Evolutionary conservation across 2,888 invertebrate species (phyloP).

Genomic region (Ennomos quercinarius): DNA sequence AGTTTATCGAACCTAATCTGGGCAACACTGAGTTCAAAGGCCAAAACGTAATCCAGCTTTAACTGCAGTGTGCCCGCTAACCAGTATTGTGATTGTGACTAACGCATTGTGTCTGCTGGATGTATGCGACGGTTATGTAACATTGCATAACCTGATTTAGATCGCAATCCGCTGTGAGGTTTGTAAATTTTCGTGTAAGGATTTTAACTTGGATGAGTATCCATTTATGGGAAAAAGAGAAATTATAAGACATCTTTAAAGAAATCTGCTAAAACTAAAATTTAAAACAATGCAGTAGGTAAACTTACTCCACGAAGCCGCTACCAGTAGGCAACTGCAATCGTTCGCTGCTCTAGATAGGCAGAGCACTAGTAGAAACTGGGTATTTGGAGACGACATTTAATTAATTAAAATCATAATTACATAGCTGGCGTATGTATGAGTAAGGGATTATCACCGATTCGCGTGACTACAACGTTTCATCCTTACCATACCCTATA

Average conservation of each 20-base stretch:
- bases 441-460: constrained; percentile 4
- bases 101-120: constrained; percentile 48
- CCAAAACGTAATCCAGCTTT: constrained; percentile 65
- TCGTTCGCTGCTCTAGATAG: too few relatives aligned
- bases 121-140: constrained; percentile 35
- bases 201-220: too few relatives aligned
- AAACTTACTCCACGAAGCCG: too few relatives aligned
- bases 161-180: constrained; percentile 12
- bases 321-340: too few relatives aligned
- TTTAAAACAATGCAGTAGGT: too few relatives aligned
- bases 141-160: constrained; percentile 35
- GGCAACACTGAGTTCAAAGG: constrained; percentile 49
- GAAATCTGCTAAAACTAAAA: too few relatives aligned
- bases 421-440: too few relatives aligned
- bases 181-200: background rate
- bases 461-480: constrained; percentile 17
- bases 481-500: constrained; percentile 9
- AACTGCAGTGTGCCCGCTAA: constrained; percentile 63
- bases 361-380: too few relatives aligned
- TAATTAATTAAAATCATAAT: too few relatives aligned
- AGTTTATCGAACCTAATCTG: background rate
- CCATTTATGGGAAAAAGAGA: too few relatives aligned
- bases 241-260: too few relatives aligned
- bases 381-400: too few relatives aligned
- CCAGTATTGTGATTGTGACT: constrained; percentile 55